These are phyloP conservation scores for Pterocles burchelli DNA, from an alignment of 2,113 vertebrate genomes.

Conservation along the genomic window DNA sequence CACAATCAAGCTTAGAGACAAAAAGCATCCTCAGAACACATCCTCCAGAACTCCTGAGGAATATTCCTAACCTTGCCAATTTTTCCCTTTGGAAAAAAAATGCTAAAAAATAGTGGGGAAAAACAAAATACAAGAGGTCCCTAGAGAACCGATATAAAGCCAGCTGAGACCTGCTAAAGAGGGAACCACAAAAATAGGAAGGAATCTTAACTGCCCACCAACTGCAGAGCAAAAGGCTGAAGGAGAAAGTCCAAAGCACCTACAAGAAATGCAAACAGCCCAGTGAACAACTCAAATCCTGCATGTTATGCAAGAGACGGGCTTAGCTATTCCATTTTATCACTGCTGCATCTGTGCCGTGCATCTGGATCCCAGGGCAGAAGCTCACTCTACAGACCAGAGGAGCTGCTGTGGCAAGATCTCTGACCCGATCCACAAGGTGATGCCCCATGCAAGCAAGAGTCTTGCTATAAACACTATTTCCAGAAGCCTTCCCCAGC, in stretches of 20 bases:
- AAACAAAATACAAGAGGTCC: not conserved
- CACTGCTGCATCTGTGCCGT: not conserved
- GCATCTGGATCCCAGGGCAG: not conserved
- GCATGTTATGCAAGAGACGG: fast-evolving
- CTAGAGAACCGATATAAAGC: not conserved
- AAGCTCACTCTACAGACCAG: fast-evolving
- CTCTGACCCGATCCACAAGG: too few relatives aligned
- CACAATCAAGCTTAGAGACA: not conserved
- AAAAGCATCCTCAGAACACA: not conserved
- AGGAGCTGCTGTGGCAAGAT: fast-evolving
- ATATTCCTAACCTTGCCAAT: not conserved
- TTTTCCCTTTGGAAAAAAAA: not conserved
- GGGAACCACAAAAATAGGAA: not conserved
- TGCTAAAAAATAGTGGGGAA: not conserved
- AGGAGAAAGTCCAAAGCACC: not conserved
- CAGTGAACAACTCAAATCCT: not conserved
- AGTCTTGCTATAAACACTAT: fast-evolving
- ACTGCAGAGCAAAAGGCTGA: not conserved
- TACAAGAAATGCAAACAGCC: not conserved
- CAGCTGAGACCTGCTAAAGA: not conserved
- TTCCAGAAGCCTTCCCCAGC: not conserved
- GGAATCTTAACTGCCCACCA: not conserved
- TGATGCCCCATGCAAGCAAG: not conserved
- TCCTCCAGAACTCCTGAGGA: not conserved
- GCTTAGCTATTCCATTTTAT: not conserved